Conservation (phyloP, 2,888 invertebrate genomes). For the Incurvaria masculella region DNA sequence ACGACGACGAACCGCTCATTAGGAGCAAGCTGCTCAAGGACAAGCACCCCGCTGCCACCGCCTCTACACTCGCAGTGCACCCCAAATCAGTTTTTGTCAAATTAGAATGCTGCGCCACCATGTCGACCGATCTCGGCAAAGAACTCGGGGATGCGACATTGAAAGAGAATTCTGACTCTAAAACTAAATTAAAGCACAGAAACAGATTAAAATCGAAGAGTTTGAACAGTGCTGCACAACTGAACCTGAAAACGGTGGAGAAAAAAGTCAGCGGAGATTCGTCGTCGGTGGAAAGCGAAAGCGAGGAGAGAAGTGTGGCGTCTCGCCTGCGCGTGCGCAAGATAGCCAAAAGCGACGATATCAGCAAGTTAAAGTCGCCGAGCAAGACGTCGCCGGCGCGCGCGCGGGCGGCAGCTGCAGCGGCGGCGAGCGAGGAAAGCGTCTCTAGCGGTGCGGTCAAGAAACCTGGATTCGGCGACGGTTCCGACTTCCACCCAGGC, state of each 20-base stretch:
- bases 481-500: slow-evolving; percentile 70
- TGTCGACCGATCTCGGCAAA: slow-evolving; percentile 35
- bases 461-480: slow-evolving; percentile 67
- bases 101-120: slow-evolving; percentile 40
- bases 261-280: slow-evolving; percentile 26
- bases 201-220: slow-evolving; percentile 31
- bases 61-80: slow-evolving; percentile 18
- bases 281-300: slow-evolving; percentile 42
- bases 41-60: slow-evolving; percentile 22
- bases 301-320: slow-evolving; percentile 37
- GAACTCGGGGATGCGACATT: slow-evolving; percentile 33
- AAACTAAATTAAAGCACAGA: slow-evolving; percentile 31
- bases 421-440: slow-evolving; percentile 22
- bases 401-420: slow-evolving; percentile 27
- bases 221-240: slow-evolving; percentile 22
- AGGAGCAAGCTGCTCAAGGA: slow-evolving; percentile 44
- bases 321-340: slow-evolving; percentile 46
- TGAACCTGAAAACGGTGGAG: slow-evolving; percentile 32
- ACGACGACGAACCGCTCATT: slow-evolving; percentile 44
- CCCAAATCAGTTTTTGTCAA: slow-evolving; percentile 48
- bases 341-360: slow-evolving; percentile 45
- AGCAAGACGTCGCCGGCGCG: slow-evolving; percentile 25
- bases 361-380: slow-evolving; percentile 17
- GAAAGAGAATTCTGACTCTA: slow-evolving; percentile 35
- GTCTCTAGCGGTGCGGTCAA: slow-evolving; percentile 31